Conservation (phyloP, 1,140 invertebrate species). For the Adelges cooleyi region DNA sequence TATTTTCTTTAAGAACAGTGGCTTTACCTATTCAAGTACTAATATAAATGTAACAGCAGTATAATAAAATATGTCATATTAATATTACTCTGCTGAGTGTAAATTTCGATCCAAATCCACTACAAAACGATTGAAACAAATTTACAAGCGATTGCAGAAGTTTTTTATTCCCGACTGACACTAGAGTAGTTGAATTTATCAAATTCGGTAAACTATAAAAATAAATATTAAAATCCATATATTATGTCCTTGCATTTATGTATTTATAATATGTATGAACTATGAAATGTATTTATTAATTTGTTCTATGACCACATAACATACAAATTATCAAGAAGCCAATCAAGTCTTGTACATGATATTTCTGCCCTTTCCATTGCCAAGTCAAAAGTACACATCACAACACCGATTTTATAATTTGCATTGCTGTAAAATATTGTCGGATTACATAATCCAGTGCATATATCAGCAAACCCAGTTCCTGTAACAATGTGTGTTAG, state of each 20-base stretch:
- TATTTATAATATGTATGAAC: too few species aligned
- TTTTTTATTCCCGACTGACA: conserved; percentile 37
- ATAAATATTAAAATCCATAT: not conserved
- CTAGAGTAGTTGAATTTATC: conserved; percentile 37
- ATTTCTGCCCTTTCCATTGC: conserved; percentile 37
- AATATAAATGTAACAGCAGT: too few species aligned
- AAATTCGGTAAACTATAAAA: conserved; percentile 39
- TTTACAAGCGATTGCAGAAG: conserved; percentile 31
- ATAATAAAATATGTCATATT: not conserved
- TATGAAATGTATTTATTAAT: too few species aligned
- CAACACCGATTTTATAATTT: conserved; percentile 38
- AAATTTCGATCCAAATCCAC: conserved; percentile 43
- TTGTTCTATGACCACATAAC: too few species aligned
- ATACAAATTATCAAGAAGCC: conserved; percentile 43
- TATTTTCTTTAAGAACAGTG: conserved; percentile 43
- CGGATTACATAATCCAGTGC: conserved; percentile 44
- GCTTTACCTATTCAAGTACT: conserved; percentile 39
- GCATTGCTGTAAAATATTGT: conserved; percentile 42
- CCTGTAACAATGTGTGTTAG: conserved; percentile 38
- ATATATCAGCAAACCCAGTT: conserved; percentile 40
- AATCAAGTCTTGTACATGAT: conserved; percentile 45
- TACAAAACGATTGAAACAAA: conserved; percentile 37
- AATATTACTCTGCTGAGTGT: conserved; percentile 31
- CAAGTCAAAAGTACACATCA: conserved; percentile 45
- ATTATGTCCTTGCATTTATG: too few species aligned